Base-by-base conservation (phyloP, 2,797 vertebrate species). In the Lateolabrax maculatus region DNA sequence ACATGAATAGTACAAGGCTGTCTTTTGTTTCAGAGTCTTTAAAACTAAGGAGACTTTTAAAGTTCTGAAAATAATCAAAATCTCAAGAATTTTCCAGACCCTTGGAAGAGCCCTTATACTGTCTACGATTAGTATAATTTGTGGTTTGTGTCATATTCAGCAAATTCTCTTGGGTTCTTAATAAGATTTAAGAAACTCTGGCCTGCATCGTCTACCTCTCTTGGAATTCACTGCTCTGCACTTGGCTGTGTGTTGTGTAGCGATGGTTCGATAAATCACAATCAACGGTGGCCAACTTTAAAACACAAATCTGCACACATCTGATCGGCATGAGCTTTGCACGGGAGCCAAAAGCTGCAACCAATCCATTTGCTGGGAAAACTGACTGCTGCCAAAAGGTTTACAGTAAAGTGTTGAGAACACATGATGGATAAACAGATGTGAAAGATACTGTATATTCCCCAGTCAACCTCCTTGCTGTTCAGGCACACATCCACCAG, bases 291-390 rank as follows among this genome's bases (percentile, higher is more conserved):
- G 75, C 76, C 65, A 77, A 66, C 46, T 71, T 25, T 27, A 18
- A 71, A 71, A 68, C 52, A 6, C 62, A 77, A 65, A 55, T 73
- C 43, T 57, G 19, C 36, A 11, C 44, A 79, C 77, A 70, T 86
- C 77, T 81, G 80, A 86, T 66, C 36, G 2, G 41, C 69, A 63
- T 55, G 44, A 62, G 57, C 46, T 44, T 34, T 15, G 36, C 25
- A 52, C 7, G 0, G 37, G 15, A 74, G 71, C 64, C 71, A 34
- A 37, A 34, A 23, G 43, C 72, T 71, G 83, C 68, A 10, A 21
- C 41, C 16, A 36, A 65, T 29, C 39, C 58, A 16, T 23, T 19
- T 16, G 31, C 48, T 37, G 69, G 13, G 7, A 39, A 16, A 37
- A 5, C 67, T 0, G 57, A 31, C 31, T 10, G 27, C 67, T 62